Evolutionary conservation across 2,113 vertebrate species (phyloP).

Genomic region (Lasiurus borealis): DNA sequence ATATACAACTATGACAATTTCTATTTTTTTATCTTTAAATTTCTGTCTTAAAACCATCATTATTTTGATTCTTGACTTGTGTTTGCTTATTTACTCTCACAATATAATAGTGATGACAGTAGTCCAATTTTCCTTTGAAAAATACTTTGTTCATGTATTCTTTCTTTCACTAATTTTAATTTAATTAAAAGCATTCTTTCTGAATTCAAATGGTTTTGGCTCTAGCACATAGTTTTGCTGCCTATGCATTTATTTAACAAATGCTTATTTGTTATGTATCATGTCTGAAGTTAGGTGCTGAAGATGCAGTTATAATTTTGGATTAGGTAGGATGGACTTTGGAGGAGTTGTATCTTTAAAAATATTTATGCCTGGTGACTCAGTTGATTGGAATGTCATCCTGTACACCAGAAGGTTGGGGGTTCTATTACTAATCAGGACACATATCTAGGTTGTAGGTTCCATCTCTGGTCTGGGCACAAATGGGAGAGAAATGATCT

Average conservation of each 20-base stretch:
- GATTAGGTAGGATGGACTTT: background rate
- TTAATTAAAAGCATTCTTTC: background rate
- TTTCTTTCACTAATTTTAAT: background rate
- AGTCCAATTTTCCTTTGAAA: background rate
- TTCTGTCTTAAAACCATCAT: background rate
- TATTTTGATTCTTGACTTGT: background rate
- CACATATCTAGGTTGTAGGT: background rate
- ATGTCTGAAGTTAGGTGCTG: background rate
- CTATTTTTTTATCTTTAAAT: background rate
- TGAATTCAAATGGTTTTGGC: background rate
- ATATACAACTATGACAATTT: background rate
- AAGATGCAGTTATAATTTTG: background rate
- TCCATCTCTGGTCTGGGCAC: background rate
- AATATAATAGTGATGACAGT: background rate
- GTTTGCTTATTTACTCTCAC: background rate
- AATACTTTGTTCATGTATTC: background rate
- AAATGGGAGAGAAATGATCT: background rate
- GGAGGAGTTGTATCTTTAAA: background rate
- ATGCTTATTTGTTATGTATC: background rate
- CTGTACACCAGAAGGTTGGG: background rate
- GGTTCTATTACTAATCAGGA: background rate
- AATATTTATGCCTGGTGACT: background rate
- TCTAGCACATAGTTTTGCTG: background rate
- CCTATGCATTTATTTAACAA: background rate
- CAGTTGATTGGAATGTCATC: background rate